Conservation (phyloP, 2,113 vertebrate species). For the Rhizomys pruinosus region DNA sequence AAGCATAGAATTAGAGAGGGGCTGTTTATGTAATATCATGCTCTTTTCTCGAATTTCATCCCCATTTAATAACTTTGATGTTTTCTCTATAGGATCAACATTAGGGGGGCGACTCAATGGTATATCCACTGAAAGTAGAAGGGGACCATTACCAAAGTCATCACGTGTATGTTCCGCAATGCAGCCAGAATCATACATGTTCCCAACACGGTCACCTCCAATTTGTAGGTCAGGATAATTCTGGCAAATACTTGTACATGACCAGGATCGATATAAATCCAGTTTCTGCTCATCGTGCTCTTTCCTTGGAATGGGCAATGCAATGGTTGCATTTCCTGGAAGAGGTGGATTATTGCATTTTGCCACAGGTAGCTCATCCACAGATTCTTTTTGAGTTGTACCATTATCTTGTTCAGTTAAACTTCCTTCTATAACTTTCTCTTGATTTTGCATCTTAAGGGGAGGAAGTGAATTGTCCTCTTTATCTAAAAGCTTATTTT, state of each 20-base stretch:
- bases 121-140: conserved; percentile 85
- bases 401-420: not conserved
- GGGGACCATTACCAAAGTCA: conserved; percentile 65
- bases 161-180: conserved; percentile 74
- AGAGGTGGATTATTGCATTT: not conserved
- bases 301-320: conserved; percentile 82
- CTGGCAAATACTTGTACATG: conserved; percentile 87
- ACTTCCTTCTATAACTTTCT: not conserved
- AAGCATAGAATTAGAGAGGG: conserved; percentile 91
- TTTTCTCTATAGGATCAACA: conserved; percentile 37
- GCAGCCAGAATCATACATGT: conserved; percentile 79
- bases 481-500: conserved; percentile 67
- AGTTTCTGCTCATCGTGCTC: conserved; percentile 27
- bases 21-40: conserved; percentile 84
- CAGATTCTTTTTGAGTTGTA: not conserved
- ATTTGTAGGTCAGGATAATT: conserved; percentile 91
- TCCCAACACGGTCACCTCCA: conserved; percentile 83
- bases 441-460: conserved; percentile 34
- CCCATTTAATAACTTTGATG: conserved; percentile 18
- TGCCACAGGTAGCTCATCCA: not conserved
- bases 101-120: conserved; percentile 58
- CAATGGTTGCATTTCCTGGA: conserved; percentile 41
- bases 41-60: conserved; percentile 87
- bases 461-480: conserved; percentile 59
- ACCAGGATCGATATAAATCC: conserved; percentile 85